Evolutionary conservation across 1,140 invertebrate genomes (phyloP), one percentile per base, ranked within the genome.

Genomic region (Palaemon carinicauda): DNA sequence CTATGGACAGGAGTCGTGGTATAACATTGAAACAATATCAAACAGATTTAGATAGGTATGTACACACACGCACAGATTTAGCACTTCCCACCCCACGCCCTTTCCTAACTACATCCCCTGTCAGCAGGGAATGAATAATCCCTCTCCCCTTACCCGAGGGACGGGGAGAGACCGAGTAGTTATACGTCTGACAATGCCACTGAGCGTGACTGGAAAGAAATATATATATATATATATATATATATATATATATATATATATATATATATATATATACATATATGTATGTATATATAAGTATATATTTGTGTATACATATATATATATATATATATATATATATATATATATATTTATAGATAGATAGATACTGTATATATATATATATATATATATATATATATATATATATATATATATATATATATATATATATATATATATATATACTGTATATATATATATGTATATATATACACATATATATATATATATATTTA

Each of bases 381-480:
- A n/a, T 65, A n/a, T 65, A n/a, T 65, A n/a, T 65, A n/a, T 65
- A n/a, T 65, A n/a, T 65, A n/a, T 65, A n/a, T 65, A n/a, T 65
- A n/a, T 65, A n/a, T 65, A 65, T 65, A 65, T 65, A n/a, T 65
- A 65, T 19, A 65, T 65, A 12, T 65, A n/a, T 19, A n/a, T 65
- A n/a, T 65, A n/a, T n/a, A n/a, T 65, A n/a, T 65, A n/a, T 65
- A 1, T 65, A 27, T n/a, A 19, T 60, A 1, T 60, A 19, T 60
- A 4, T 60, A 19, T 60, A 19, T 41, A 41, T 41, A 41, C 9
- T 41, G 3, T 41, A 4, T 9, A 41, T 41, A 3, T 4, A 41
- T 41, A 9, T 41, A 41, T 41, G 41, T 41, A 41, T 65, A 1
- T 65, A n/a, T 65, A 1, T 65, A n/a, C n/a, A 1, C 3, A n/a